Evolutionary conservation across 2,888 invertebrate species (phyloP).

Genomic region (Electrophaes corylata): DNA sequence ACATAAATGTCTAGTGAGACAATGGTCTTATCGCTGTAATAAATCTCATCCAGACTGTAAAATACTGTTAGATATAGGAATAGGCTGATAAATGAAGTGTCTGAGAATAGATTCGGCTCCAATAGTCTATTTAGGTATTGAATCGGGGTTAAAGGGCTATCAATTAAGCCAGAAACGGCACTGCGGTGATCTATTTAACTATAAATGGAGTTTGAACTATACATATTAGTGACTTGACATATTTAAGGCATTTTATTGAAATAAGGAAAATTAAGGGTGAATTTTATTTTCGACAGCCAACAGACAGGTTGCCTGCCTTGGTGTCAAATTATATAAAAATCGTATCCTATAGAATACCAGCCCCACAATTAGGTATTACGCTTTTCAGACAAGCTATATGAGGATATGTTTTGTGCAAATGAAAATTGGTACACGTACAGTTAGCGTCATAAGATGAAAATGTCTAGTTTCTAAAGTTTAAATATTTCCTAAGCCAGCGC

Average conservation of each 20-base stretch:
- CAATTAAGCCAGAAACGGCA: conserved; percentile 10
- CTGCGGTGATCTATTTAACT: conserved; percentile 18
- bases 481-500: too few relatives aligned
- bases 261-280: neutral
- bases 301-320: neutral
- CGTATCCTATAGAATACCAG: neutral
- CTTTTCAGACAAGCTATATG: neutral
- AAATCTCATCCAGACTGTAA: neutral
- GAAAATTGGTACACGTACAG: too few relatives aligned
- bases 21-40: neutral
- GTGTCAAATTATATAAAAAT: neutral
- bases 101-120: conserved; percentile 3
- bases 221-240: conserved; percentile 1
- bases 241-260: neutral
- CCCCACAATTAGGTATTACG: neutral
- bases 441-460: too few relatives aligned
- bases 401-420: too few relatives aligned
- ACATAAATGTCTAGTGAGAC: neutral
- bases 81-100: neutral
- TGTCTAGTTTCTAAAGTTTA: too few relatives aligned
- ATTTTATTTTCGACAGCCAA: neutral
- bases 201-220: conserved; percentile 10
- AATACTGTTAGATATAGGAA: neutral
- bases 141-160: conserved; percentile 13
- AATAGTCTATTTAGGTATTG: conserved; percentile 15